Percentiles rank a stretch among this genome's conserved stretches.
Evolutionary conservation across 2,113 vertebrate genomes (phyloP).

Genomic region (Acinonyx jubatus): DNA sequence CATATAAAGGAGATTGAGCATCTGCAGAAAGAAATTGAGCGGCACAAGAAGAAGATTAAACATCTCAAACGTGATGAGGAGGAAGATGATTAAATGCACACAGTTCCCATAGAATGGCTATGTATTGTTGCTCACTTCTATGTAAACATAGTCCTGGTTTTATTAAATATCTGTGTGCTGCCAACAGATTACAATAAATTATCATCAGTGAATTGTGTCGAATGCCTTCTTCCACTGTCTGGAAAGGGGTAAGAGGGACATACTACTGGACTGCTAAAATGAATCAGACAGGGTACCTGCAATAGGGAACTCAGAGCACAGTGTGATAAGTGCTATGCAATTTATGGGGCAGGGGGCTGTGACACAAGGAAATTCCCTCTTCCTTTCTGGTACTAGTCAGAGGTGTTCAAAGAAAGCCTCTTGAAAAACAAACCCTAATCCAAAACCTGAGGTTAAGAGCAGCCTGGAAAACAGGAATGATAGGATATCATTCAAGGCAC

Average conservation of each 20-base stretch:
- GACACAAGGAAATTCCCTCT: background rate
- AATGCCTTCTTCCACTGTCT: slow-evolving; percentile 22
- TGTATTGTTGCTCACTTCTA: background rate
- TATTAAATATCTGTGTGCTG: slow-evolving; percentile 58
- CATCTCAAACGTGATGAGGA: slow-evolving; percentile 84
- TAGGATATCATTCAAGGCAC: background rate
- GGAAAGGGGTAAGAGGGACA: background rate
- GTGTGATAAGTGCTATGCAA: background rate
- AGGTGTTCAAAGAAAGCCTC: background rate
- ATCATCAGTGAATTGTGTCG: slow-evolving; percentile 35
- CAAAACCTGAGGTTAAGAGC: background rate
- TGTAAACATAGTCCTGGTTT: slow-evolving; percentile 22
- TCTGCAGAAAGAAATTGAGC: slow-evolving; percentile 93
- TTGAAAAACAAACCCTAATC: background rate
- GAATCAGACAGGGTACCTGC: background rate
- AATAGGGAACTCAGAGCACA: background rate
- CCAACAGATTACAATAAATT: slow-evolving; percentile 70
- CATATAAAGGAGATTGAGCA: slow-evolving; percentile 94
- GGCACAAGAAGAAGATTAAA: slow-evolving; percentile 92
- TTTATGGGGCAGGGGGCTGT: background rate
- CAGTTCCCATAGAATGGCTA: background rate
- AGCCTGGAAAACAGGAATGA: background rate
- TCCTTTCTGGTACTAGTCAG: background rate
- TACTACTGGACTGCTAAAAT: background rate
- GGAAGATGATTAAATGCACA: slow-evolving; percentile 80